These are phyloP conservation scores for Scaptomyza polygonia DNA, from an alignment of 2,888 invertebrate species.

Conservation along the genomic window DNA sequence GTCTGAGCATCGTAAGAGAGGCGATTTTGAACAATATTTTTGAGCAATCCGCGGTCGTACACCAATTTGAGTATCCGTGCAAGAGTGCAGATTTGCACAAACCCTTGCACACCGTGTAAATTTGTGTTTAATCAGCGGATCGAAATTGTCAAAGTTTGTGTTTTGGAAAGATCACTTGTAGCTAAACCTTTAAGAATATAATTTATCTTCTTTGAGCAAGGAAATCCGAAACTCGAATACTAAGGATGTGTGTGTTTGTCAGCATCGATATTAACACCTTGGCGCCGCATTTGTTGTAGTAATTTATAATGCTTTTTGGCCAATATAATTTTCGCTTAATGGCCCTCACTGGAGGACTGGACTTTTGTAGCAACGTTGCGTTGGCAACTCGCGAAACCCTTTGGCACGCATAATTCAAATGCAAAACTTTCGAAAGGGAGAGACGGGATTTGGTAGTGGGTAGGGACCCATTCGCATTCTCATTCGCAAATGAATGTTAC, in stretches of 20 bases:
- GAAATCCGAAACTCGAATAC: neutral
- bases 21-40: too few species aligned
- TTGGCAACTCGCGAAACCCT: slow-evolving; percentile 53
- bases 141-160: too few species aligned
- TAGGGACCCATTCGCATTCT: slow-evolving; percentile 50
- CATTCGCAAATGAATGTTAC: slow-evolving; percentile 71
- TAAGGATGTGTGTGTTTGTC: slow-evolving; percentile 1
- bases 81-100: neutral
- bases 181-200: neutral
- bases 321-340: slow-evolving; percentile 72
- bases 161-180: neutral
- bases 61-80: too few species aligned
- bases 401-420: slow-evolving; percentile 75
- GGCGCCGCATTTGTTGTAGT: slow-evolving; percentile 54
- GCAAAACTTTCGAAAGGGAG: slow-evolving; percentile 49
- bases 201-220: neutral
- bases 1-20: too few species aligned
- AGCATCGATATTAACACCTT: slow-evolving; percentile 69
- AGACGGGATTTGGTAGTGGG: neutral
- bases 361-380: slow-evolving; percentile 13
- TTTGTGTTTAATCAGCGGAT: too few species aligned
- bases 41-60: neutral
- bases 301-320: slow-evolving; percentile 61
- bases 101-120: too few species aligned
- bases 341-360: slow-evolving; percentile 36